Conservation (phyloP, 2,113 vertebrate genomes). For the Sapayoa aenigma region DNA sequence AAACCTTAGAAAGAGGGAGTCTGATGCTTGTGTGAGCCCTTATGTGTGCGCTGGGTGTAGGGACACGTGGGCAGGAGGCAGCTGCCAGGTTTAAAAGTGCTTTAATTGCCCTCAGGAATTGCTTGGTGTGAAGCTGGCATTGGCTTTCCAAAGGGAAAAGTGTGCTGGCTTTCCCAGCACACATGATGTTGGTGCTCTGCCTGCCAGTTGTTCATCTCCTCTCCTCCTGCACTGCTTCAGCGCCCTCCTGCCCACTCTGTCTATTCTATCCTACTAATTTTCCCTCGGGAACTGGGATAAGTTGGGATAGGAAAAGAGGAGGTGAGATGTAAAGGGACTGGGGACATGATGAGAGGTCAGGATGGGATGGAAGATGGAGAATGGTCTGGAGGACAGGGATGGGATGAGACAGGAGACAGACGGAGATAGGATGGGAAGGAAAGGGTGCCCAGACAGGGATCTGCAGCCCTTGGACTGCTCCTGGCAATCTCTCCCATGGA, state of each 20-base stretch:
- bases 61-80: not conserved
- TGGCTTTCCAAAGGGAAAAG: not conserved
- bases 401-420: not conserved
- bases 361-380: not conserved
- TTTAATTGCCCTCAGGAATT: not conserved
- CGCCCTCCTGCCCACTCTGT: not conserved
- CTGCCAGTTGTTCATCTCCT: accelerated
- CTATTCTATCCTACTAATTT: not conserved
- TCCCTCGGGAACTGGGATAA: no score
- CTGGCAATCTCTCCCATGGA: not conserved
- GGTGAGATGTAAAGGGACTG: not conserved
- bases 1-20: not conserved
- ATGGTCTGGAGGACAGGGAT: not conserved
- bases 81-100: no score
- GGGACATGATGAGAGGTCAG: no score
- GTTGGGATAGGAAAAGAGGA: not conserved
- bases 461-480: not conserved
- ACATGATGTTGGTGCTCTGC: accelerated
- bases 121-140: not conserved
- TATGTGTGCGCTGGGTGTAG: not conserved
- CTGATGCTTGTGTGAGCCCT: not conserved
- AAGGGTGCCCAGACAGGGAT: not conserved
- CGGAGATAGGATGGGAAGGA: not conserved
- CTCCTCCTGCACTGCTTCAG: not conserved
- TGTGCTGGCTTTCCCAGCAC: no score